Base-by-base conservation (phyloP, 1,140 invertebrate genomes). In the Drusus annulatus region DNA sequence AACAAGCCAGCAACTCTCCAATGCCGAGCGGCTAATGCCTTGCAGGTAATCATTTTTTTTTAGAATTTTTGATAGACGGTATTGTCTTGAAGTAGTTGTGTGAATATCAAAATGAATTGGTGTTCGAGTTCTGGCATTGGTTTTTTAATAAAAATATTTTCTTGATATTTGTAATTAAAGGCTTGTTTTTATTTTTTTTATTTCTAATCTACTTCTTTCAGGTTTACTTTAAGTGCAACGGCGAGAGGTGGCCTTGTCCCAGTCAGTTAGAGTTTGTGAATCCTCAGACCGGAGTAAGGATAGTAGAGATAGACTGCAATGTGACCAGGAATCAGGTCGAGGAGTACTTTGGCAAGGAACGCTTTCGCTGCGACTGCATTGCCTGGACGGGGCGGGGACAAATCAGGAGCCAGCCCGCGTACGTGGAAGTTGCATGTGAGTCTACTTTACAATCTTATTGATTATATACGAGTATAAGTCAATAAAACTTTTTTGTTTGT, bases 361-460 rank as follows among this genome's bases (percentile, higher is more conserved):
- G 95, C 84, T 96, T 45, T 10, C 36, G 36, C 36, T 45, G 36
- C 10, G 36, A 45, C 36, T 45, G 36, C 10, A 45, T 45, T 2
- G 36, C 97, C 1, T 97, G 95, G 95, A 93, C 93, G 76, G 92
- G 92, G 51, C 88, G 92, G 79, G 94, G 88, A 1, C 92, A 94
- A 81, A 95, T 95, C 81, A 93, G 93, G 84, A 97, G 96, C 87
- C 94, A 95, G 84, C 91, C 94, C 0, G 96, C 96, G 54, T 92
- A 91, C 23, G 92, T 98, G 50, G 94, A 96, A 84, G 92, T 96
- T 80, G 96, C 97, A 84, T 97, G 97, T 98, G 90, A 97, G 96
- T 97, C n/a, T n/a, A n/a, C n/a, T n/a, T 2, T 2, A 36, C 3
- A 36, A 7, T 36, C 5, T 7, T 7, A 36, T 28, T 3, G 6